A percentile compares a stretch with the other conserved stretches of the same genome.
phyloP scores from a whole-genome alignment of 2,888 invertebrate species.

The Platypus cylindrus region DNA sequence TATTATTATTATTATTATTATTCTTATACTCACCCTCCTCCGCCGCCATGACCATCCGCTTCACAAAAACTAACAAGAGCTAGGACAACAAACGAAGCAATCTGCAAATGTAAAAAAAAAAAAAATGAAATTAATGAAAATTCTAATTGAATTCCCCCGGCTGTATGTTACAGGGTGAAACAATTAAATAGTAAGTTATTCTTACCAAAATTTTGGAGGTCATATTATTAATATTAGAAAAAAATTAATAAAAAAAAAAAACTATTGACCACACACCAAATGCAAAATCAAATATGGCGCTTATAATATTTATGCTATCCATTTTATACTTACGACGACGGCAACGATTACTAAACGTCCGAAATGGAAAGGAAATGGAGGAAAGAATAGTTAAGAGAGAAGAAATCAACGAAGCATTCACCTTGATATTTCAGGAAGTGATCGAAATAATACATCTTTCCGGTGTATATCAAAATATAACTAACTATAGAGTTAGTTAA shows the following conservation, averaged over 20 bases:
- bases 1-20: too few relatives aligned
- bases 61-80: conserved; percentile 34
- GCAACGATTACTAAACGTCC: conserved; percentile 6
- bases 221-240: conserved; percentile 8
- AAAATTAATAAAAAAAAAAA: background rate
- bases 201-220: conserved; percentile 12
- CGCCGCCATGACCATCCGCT: conserved; percentile 32
- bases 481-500: too few relatives aligned
- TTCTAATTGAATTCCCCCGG: background rate
- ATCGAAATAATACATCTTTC: too few relatives aligned
- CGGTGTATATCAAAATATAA: too few relatives aligned
- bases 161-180: background rate
- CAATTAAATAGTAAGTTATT: conserved; percentile 1
- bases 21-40: conserved; percentile 37
- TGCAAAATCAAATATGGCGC: conserved; percentile 10
- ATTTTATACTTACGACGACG: too few relatives aligned
- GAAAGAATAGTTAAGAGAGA: too few relatives aligned
- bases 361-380: conserved; percentile 16
- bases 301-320: conserved; percentile 9
- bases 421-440: conserved; percentile 13
- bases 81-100: conserved; percentile 28
- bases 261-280: conserved; percentile 12
- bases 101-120: conserved; percentile 20
- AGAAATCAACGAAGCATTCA: conserved; percentile 11
- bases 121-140: background rate